Conservation (phyloP, 2,113 vertebrate species). For the Pelmatolapia mariae region DNA sequence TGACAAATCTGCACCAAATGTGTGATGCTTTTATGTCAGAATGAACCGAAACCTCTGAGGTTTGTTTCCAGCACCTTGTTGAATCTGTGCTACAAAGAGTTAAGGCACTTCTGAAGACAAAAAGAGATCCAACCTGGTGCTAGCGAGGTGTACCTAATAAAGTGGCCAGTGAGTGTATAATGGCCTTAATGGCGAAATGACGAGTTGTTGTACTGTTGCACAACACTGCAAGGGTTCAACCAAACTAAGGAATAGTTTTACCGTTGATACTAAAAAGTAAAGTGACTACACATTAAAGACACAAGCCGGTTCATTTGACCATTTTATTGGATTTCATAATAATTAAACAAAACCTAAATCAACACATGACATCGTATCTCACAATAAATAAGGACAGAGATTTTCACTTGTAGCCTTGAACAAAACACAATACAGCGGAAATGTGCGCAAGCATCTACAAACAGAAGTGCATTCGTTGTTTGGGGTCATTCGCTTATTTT, state of each 20-base stretch:
- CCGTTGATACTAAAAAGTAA: not conserved
- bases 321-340: constrained; percentile 19
- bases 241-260: not conserved
- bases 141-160: not conserved
- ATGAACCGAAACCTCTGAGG: not conserved
- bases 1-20: not conserved
- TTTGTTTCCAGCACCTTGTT: not conserved
- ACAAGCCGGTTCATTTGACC: not conserved
- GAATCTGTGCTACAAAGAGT: not conserved
- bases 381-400: constrained; percentile 69
- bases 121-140: not conserved
- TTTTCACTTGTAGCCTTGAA: constrained; percentile 24
- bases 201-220: not conserved
- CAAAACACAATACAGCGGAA: constrained; percentile 7
- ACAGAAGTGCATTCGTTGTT: constrained; percentile 51
- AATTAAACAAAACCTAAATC: constrained; percentile 10
- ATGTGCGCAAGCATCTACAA: constrained; percentile 22
- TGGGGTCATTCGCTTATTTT: not conserved
- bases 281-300: not conserved
- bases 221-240: not conserved
- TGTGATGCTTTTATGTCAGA: not conserved
- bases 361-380: not conserved
- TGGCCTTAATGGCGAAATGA: too few relatives aligned
- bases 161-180: not conserved
- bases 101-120: not conserved